Evolutionary conservation across 2,797 vertebrate genomes (phyloP).

Genomic region (Pseudochirops cupreus): DNA sequence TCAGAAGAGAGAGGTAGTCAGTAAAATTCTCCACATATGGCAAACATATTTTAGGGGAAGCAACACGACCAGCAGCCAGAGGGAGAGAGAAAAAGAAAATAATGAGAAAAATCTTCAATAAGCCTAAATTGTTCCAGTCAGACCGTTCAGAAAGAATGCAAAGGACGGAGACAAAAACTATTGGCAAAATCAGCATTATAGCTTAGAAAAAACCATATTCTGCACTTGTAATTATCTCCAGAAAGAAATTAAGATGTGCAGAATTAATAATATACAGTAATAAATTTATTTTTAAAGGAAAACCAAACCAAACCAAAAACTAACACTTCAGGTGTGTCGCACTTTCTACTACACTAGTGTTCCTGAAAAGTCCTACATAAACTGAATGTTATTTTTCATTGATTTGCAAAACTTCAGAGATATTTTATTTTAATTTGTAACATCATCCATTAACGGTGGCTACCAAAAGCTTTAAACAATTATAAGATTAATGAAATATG

Average conservation of each 20-base stretch:
- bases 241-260: background rate
- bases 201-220: conserved; percentile 47
- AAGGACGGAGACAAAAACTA: conserved; percentile 70
- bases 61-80: conserved; percentile 71
- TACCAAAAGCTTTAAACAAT: conserved; percentile 22
- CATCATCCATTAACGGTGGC: conserved; percentile 10
- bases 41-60: conserved; percentile 79
- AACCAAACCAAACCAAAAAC: conserved; percentile 6
- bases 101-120: conserved; percentile 77
- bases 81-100: conserved; percentile 79
- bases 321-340: background rate
- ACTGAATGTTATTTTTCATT: background rate
- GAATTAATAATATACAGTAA: background rate
- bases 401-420: conserved; percentile 54
- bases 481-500: background rate
- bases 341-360: background rate
- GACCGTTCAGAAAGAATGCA: conserved; percentile 76
- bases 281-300: conserved; percentile 7
- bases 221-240: conserved; percentile 36
- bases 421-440: conserved; percentile 49
- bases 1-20: conserved; percentile 62
- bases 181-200: conserved; percentile 66
- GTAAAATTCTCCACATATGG: conserved; percentile 75
- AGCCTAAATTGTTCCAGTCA: conserved; percentile 75
- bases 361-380: conserved; percentile 4